phyloP scores from a whole-genome alignment of 2,797 vertebrate genomes.

The Poecilia picta region DNA sequence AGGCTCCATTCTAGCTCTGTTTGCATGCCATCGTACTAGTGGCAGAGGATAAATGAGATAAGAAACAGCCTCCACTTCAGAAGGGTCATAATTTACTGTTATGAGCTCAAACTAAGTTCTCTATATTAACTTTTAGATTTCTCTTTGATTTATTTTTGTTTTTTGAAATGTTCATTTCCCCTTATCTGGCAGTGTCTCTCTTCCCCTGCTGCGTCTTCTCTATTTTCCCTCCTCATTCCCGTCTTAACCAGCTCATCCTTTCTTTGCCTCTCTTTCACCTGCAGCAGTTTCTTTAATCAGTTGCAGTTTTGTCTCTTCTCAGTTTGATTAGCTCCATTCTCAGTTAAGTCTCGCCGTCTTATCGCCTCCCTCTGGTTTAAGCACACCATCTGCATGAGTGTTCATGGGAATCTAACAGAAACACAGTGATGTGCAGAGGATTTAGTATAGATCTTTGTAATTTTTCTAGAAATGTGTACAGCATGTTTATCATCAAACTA shows the following conservation, averaged over 20 bases:
- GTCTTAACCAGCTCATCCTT: constrained; percentile 10
- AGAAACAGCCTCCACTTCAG: constrained; percentile 6
- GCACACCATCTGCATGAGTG: neutral
- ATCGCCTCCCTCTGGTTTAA: constrained; percentile 3
- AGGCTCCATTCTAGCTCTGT: constrained; percentile 41
- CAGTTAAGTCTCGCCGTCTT: neutral
- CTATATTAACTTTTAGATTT: constrained; percentile 8
- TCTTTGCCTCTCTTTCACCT: constrained; percentile 18
- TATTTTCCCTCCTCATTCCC: constrained; percentile 10
- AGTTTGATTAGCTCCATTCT: constrained; percentile 15
- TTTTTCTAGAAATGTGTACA: neutral
- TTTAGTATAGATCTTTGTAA: neutral
- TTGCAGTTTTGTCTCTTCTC: neutral
- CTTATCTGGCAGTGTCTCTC: constrained; percentile 10
- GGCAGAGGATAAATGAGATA: constrained; percentile 16
- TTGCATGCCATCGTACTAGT: constrained; percentile 40
- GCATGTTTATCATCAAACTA: neutral
- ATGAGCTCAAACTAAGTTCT: neutral
- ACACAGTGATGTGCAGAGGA: neutral
- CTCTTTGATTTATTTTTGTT: neutral
- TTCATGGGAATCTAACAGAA: neutral
- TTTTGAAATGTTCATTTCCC: constrained; percentile 6
- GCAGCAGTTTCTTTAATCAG: constrained; percentile 12
- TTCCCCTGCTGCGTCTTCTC: neutral
- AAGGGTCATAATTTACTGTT: constrained; percentile 40